Percentiles rank a stretch among this genome's conserved stretches.
Evolutionary conservation across 2,888 invertebrate species (phyloP).

Genomic region (Troides aeacus): DNA sequence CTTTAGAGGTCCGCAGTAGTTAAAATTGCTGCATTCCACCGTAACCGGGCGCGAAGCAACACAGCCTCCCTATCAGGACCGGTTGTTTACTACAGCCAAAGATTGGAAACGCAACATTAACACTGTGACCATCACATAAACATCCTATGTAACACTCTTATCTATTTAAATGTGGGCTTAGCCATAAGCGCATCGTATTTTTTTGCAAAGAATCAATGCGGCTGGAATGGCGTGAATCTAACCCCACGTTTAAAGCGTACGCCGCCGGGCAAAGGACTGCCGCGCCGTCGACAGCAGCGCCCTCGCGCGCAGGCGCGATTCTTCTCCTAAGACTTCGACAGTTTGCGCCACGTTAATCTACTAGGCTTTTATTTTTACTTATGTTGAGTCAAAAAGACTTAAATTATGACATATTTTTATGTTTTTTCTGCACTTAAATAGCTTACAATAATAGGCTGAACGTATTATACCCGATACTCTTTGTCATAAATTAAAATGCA

Average conservation of each 20-base stretch:
- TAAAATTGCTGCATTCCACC: constrained; percentile 80
- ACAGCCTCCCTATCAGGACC: constrained; percentile 75
- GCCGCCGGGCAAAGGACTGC: constrained; percentile 65
- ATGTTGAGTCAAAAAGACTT: too few relatives aligned
- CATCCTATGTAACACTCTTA: constrained; percentile 58
- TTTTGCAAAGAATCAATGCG: constrained; percentile 59
- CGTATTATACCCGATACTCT: too few relatives aligned
- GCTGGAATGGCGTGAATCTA: constrained; percentile 40
- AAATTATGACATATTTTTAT: too few relatives aligned
- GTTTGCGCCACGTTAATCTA: constrained; percentile 19
- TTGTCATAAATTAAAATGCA: too few relatives aligned
- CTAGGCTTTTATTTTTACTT: too few relatives aligned
- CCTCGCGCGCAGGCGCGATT: constrained; percentile 49
- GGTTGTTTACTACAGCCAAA: constrained; percentile 55
- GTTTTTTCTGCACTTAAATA: too few relatives aligned
- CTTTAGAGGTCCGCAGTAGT: constrained; percentile 75
- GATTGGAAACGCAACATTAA: constrained; percentile 43
- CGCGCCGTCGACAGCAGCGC: constrained; percentile 58
- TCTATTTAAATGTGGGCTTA: constrained; percentile 45
- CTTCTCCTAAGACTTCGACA: constrained; percentile 25
- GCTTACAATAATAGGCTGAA: too few relatives aligned
- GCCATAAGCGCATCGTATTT: constrained; percentile 52
- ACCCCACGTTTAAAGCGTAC: constrained; percentile 49
- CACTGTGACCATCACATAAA: constrained; percentile 63
- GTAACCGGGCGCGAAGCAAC: constrained; percentile 72